Conservation (phyloP, 1,140 invertebrate genomes). For the Drosophila varians region DNA sequence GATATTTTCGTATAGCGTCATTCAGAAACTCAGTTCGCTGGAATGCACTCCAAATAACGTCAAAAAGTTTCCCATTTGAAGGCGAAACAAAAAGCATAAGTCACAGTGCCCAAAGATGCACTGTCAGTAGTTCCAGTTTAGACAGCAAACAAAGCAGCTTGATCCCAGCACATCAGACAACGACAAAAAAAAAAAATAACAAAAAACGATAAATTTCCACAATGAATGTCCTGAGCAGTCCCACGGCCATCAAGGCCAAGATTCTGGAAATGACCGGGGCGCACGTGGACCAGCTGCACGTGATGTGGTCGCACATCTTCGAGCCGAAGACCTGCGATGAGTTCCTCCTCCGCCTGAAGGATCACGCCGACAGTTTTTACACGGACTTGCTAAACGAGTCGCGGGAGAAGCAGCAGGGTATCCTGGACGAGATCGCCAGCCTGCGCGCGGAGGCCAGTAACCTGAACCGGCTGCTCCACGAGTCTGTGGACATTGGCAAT, state of each 20-base stretch:
- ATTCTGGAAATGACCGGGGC: conserved; percentile 48
- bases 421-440: conserved; percentile 33
- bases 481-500: conserved; percentile 35
- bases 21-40: not conserved
- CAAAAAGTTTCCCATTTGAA: not conserved
- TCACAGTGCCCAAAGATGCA: not conserved
- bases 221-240: not conserved
- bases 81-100: not conserved
- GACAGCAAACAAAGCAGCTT: not conserved
- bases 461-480: conserved; percentile 48
- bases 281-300: conserved; percentile 47
- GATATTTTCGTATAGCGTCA: conserved; percentile 10
- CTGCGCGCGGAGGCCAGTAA: conserved; percentile 46
- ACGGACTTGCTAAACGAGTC: conserved; percentile 57
- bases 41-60: conserved; percentile 14
- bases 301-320: conserved; percentile 64
- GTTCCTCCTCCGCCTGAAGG: conserved; percentile 49
- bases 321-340: conserved; percentile 44
- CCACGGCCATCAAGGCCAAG: conserved; percentile 10
- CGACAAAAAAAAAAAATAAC: not conserved
- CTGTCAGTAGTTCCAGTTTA: not conserved
- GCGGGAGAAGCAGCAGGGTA: conserved; percentile 45
- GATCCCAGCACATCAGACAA: not conserved
- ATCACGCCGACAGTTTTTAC: conserved; percentile 51
- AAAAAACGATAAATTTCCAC: not conserved